phyloP scores from a whole-genome alignment of 2,113 vertebrate genomes.

The Hemiprocne comata region DNA sequence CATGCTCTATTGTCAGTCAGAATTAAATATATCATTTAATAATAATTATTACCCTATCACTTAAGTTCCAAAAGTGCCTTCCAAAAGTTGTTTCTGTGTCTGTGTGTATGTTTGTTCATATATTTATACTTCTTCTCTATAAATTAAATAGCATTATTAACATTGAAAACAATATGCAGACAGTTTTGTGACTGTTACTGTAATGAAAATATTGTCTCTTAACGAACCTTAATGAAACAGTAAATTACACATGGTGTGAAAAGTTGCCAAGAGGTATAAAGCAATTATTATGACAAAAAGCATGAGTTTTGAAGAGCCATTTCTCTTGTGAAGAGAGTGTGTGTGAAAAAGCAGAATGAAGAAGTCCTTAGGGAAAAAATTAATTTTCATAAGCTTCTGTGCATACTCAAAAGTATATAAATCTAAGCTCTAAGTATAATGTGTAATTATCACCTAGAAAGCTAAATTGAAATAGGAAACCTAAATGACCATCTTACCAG shows the following conservation, averaged over 20 bases:
- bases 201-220: constrained; percentile 67
- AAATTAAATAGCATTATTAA: constrained; percentile 23
- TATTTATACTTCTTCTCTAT: not conserved
- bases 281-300: constrained; percentile 74
- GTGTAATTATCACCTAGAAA: constrained; percentile 31
- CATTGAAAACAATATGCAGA: constrained; percentile 41
- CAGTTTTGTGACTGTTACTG: constrained; percentile 38
- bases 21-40: constrained; percentile 29
- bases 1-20: not conserved
- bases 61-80: not conserved
- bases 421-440: constrained; percentile 12
- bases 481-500: not conserved
- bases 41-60: not conserved
- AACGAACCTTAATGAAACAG: constrained; percentile 64
- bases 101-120: not conserved
- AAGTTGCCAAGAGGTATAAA: constrained; percentile 74
- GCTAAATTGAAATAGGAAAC: not conserved
- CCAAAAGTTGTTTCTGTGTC: not conserved
- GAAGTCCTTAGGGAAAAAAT: constrained; percentile 67
- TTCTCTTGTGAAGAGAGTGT: constrained; percentile 46
- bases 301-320: constrained; percentile 62
- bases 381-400: constrained; percentile 73
- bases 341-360: constrained; percentile 62
- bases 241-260: constrained; percentile 52
- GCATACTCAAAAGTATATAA: constrained; percentile 43